These are phyloP conservation scores for Enteromius afrohamiltoni DNA, from an alignment of 2,797 vertebrate species.

Conservation along the genomic window DNA sequence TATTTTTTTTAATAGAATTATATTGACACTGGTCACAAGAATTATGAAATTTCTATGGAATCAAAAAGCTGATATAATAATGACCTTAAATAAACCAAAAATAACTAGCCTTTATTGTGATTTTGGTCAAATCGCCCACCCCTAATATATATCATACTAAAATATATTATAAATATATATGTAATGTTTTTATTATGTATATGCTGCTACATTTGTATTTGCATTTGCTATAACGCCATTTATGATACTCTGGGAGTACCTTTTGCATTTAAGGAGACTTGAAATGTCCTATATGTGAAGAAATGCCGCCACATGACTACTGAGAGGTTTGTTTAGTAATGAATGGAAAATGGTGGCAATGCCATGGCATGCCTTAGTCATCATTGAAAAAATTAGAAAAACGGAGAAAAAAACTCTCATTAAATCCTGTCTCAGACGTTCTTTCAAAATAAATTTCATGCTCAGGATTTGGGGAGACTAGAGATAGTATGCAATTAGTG, in stretches of 20 bases:
- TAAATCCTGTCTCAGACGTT: background rate
- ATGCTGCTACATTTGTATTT: slow-evolving; percentile 7
- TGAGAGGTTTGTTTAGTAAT: slow-evolving; percentile 15
- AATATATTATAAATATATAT: too few relatives aligned
- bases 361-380: slow-evolving; percentile 23
- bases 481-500: slow-evolving; percentile 30
- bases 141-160: background rate
- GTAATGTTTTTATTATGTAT: background rate
- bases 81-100: background rate
- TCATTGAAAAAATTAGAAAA: background rate
- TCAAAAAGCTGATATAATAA: background rate
- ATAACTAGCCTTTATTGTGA: background rate
- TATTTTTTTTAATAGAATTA: background rate
- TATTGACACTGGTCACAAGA: background rate
- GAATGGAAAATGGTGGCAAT: slow-evolving; percentile 24
- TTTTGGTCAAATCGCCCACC: background rate
- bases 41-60: background rate
- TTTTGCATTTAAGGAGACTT: background rate
- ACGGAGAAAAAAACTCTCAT: background rate
- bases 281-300: slow-evolving; percentile 24
- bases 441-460: slow-evolving; percentile 44
- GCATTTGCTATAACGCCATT: background rate
- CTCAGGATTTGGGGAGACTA: slow-evolving; percentile 17
- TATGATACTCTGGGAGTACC: background rate
- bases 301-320: background rate